Evolutionary conservation across 2,797 vertebrate species (phyloP).

Genomic region (Poeciliopsis presidionis): DNA sequence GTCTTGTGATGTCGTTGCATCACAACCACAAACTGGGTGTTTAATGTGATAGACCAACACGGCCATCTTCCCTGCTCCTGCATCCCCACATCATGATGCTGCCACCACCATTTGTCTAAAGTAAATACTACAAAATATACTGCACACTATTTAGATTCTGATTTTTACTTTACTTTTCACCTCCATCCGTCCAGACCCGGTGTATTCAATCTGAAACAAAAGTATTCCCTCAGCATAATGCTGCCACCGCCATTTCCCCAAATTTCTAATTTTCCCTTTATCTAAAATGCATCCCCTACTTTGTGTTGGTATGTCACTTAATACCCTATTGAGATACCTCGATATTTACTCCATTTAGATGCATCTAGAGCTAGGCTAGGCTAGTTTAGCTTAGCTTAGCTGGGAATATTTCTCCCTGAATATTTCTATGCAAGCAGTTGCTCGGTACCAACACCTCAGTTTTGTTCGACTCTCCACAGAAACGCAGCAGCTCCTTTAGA

Average conservation of each 20-base stretch:
- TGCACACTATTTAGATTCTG: not conserved
- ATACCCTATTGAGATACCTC: not conserved
- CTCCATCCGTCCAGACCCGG: not conserved
- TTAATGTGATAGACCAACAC: not conserved
- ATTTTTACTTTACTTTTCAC: not conserved
- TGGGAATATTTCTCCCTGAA: not conserved
- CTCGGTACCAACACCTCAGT: constrained; percentile 1
- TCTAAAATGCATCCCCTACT: not conserved
- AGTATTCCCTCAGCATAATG: not conserved
- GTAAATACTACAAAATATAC: not conserved
- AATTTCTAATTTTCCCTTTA: not conserved
- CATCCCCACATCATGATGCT: not conserved
- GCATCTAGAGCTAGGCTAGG: not conserved
- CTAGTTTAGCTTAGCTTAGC: not conserved
- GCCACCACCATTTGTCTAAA: not conserved
- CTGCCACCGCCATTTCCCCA: not conserved
- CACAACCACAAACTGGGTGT: not conserved
- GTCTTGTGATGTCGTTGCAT: not conserved
- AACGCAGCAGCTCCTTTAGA: constrained; percentile 31
- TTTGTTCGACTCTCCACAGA: constrained; percentile 19
- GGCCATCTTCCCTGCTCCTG: not conserved
- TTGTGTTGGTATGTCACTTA: not conserved
- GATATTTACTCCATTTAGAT: not conserved
- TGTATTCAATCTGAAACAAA: not conserved
- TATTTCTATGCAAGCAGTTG: constrained; percentile 9